Evolutionary conservation across 2,113 vertebrate species (phyloP).

Genomic region (Chitala chitala): DNA sequence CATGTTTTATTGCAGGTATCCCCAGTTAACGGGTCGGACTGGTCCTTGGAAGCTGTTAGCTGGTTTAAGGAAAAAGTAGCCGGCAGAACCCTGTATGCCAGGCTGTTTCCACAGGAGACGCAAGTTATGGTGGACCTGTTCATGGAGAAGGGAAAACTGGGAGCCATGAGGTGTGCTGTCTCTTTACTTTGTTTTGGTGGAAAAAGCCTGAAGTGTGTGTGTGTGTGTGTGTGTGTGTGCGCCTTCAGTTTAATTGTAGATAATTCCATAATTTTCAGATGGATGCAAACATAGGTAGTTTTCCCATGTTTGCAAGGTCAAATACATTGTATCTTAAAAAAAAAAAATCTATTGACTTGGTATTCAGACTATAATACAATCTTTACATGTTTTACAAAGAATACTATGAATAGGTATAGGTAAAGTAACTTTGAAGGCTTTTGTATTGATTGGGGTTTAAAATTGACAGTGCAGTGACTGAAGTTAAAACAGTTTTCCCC

Average conservation of each 20-base stretch:
- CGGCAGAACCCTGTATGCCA: conserved; percentile 54
- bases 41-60: conserved; percentile 54
- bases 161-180: conserved; percentile 58
- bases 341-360: neutral
- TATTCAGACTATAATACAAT: too few relatives aligned
- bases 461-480: too few relatives aligned
- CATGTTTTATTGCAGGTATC: conserved; percentile 50
- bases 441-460: too few relatives aligned
- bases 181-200: neutral
- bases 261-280: too few relatives aligned
- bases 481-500: too few relatives aligned
- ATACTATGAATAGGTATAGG: too few relatives aligned
- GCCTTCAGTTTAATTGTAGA: too few relatives aligned
- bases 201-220: neutral
- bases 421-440: too few relatives aligned
- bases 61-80: conserved; percentile 60
- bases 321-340: neutral
- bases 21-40: conserved; percentile 50
- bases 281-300: too few relatives aligned
- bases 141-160: conserved; percentile 61
- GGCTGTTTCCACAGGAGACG: conserved; percentile 48
- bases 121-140: conserved; percentile 56
- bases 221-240: neutral
- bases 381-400: too few relatives aligned
- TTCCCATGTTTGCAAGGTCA: neutral